Evolutionary conservation across 2,797 vertebrate species (phyloP), one percentile per base, ranked within the genome.

Genomic region (Coendou prehensilis): DNA sequence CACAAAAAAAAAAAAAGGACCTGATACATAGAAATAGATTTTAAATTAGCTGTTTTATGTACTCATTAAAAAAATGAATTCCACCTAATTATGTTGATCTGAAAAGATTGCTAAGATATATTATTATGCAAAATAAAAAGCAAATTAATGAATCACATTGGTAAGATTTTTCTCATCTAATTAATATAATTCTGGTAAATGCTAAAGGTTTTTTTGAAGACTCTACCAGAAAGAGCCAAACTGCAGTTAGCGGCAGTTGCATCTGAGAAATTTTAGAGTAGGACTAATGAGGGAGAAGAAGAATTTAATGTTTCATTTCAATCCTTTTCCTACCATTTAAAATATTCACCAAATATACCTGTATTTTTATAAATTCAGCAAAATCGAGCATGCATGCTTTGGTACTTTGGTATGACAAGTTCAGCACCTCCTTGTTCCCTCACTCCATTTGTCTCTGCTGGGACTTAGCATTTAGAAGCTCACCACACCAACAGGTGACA

Each of bases 261-360:
- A 17, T 63, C n/a, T 93, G 23, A 87, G 71, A 75, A 69, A 67
- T 2, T 0, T 6, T 33, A 84, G 22, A 54, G 2, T 4, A 54
- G 17, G 1, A 57, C 75, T 84, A 80, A 64, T 13, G 2, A 59
- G 37, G 47, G 78, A 94, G 5, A n/a, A 30, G 59, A 87, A 94
- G 9, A 73, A 30, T 81, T 92, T 80, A 57, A 80, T 28, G 79
- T 89, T 84, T 14, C 22, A 15, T 89, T 86, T 92, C n/a, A 86
- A 15, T 37, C 11, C 5, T 67, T 87, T 88, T 50, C 47, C 5
- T 78, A 10, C 45, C 33, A 56, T 50, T 22, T 84, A 33, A 52
- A 75, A 86, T 15, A 28, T 81, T 85, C 50, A 67, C 20, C 13
- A 59, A 41, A 50, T 45, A 69, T 0, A 33, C 7, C n/a, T 76